Percentiles rank a stretch among this genome's conserved stretches.
phyloP scores from a whole-genome alignment of 2,888 invertebrate species.

The Desoria tigrina region DNA sequence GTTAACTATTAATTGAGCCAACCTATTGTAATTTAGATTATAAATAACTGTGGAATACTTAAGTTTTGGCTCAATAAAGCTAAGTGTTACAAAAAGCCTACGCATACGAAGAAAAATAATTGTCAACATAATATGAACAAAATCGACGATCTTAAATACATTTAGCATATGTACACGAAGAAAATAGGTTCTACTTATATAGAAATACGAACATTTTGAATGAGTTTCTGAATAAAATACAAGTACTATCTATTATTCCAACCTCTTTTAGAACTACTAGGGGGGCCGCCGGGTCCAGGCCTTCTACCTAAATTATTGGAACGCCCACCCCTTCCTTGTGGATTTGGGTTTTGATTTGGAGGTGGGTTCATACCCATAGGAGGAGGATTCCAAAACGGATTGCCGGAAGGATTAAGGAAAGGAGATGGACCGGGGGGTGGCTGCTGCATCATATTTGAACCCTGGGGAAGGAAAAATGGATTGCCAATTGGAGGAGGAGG shows the following conservation, averaged over 20 bases:
- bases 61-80: no score
- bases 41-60: not conserved
- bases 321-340: not conserved
- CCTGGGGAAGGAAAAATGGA: conserved; percentile 10
- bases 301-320: not conserved
- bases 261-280: conserved; percentile 3
- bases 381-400: conserved; percentile 49
- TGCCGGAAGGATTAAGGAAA: conserved; percentile 45
- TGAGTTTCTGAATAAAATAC: no score
- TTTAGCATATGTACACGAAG: no score
- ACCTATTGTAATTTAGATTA: no score
- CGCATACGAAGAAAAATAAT: no score
- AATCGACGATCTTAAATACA: no score
- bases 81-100: no score
- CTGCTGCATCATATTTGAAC: not conserved
- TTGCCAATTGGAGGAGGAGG: conserved; percentile 33
- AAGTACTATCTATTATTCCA: conserved; percentile 27
- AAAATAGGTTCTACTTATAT: no score
- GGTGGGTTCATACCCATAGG: conserved; percentile 34
- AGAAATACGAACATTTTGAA: no score
- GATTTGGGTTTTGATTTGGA: conserved; percentile 6
- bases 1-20: not conserved
- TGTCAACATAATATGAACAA: no score
- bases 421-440: conserved; percentile 41
- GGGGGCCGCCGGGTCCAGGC: conserved; percentile 1